Percentiles rank a stretch among this genome's conserved stretches.
phyloP scores from a whole-genome alignment of 2,888 invertebrate species.

The Eubasilissa splendida region DNA sequence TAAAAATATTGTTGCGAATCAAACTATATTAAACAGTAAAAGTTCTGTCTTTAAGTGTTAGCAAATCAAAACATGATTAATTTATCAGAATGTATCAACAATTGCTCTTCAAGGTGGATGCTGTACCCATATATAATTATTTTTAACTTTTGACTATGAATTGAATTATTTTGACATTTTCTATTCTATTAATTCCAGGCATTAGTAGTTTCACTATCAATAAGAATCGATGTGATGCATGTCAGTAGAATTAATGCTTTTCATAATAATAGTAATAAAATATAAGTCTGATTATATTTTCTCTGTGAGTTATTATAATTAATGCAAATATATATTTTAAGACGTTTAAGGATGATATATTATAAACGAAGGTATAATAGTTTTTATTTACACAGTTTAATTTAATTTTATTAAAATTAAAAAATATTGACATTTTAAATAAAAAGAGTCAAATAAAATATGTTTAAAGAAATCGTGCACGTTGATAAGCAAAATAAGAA shows the following conservation, averaged over 20 bases:
- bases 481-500: slow-evolving; percentile 72
- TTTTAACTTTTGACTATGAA: slow-evolving; percentile 1
- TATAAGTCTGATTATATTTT: too few species aligned
- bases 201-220: slow-evolving; percentile 42
- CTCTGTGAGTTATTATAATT: slow-evolving; percentile 34
- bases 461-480: slow-evolving; percentile 67
- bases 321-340: slow-evolving; percentile 46
- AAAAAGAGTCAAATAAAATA: slow-evolving; percentile 58
- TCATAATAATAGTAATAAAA: slow-evolving; percentile 26
- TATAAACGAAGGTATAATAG: slow-evolving; percentile 57
- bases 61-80: too few species aligned
- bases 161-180: slow-evolving; percentile 45
- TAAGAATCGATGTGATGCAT: slow-evolving; percentile 57
- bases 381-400: slow-evolving; percentile 56
- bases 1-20: too few species aligned
- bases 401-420: slow-evolving; percentile 61
- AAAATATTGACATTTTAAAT: slow-evolving; percentile 68
- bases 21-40: too few species aligned
- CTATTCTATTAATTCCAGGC: slow-evolving; percentile 54
- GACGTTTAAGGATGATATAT: slow-evolving; percentile 52
- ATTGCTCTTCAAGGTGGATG: too few species aligned
- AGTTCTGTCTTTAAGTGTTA: too few species aligned
- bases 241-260: slow-evolving; percentile 30
- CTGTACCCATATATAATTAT: slow-evolving; percentile 14
- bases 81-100: too few species aligned